Base-by-base conservation (phyloP, 2,797 vertebrate species). In the Lates japonicus region DNA sequence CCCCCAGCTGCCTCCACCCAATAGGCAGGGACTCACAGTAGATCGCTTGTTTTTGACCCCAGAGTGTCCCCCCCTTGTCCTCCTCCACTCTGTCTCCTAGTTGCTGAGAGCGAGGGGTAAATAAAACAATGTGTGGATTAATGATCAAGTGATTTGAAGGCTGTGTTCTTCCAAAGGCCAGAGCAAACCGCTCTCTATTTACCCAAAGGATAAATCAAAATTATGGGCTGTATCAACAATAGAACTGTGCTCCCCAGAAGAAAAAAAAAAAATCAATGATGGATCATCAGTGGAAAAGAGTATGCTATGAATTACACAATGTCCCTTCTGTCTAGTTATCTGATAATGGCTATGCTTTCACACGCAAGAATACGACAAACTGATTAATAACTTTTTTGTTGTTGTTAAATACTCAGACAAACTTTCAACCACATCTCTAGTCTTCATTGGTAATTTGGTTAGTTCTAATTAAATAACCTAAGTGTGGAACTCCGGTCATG, bases 51-150 rank as follows among this genome's bases (percentile, higher is more conserved):
- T 90, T 87, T 84, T 95, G 93, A 94, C 92, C 93, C 87, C 82
- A 22, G 76, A 62, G 83, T 80, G 87, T 60, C 80, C 86, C 87
- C 85, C 77, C 71, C 37, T 65, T 29, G 65, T 90, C 87, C 83
- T 89, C 88, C 88, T 87, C 80, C 83, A 83, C 85, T 87, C 87
- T 90, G 83, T 89, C 90, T 92, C 85, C 60, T 49, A 78, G 87
- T 90, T 84, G 94, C 92, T 94, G 91, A 93, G 92, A 91, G 92
- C 89, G 70, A 81, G 87, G 87, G 88, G 93, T 94, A 96, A 95
- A 95, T 95, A 95, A 94, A 95, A 95, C 94, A 93, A 91, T 80
- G 90, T 92, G 93, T 92, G 93, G 94, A 96, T 95, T 96, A 94
- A 95, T 96, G 94, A 94, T 91, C 88, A 89, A 91, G 86, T 94